These are phyloP conservation scores for Botia kubotai DNA, from an alignment of 2,797 vertebrate genomes.

Conservation along the genomic window DNA sequence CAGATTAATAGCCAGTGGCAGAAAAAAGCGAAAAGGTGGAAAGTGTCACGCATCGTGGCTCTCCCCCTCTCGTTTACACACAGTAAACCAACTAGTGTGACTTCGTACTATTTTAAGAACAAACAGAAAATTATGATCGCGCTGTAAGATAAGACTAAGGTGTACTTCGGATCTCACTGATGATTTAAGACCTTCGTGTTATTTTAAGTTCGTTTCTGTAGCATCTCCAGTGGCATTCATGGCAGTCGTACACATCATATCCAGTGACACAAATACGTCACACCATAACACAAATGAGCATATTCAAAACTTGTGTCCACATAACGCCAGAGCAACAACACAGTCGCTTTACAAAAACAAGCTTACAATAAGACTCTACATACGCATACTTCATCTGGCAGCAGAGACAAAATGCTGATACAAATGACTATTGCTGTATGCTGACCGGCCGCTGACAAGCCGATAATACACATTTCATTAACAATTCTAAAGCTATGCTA, in stretches of 20 bases:
- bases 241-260: not conserved
- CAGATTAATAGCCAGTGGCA: constrained; percentile 50
- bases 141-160: not conserved
- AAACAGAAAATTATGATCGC: not conserved
- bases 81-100: not conserved
- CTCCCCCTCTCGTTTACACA: not conserved
- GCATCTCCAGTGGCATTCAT: not conserved
- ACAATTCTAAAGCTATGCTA: constrained; percentile 11
- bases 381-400: not conserved
- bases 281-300: not conserved
- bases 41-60: not conserved
- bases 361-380: not conserved
- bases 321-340: constrained; percentile 13
- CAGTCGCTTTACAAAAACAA: not conserved
- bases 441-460: not conserved
- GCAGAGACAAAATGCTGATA: not conserved
- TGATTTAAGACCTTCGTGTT: not conserved
- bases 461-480: not conserved
- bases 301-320: not conserved
- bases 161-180: not conserved
- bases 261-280: constrained; percentile 6
- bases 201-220: not conserved
- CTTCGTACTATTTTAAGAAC: not conserved
- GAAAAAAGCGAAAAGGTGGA: constrained; percentile 7
- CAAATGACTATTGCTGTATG: not conserved